Evolutionary conservation across 2,797 vertebrate genomes (phyloP).

Genomic region (Sebastes diploproa): DNA sequence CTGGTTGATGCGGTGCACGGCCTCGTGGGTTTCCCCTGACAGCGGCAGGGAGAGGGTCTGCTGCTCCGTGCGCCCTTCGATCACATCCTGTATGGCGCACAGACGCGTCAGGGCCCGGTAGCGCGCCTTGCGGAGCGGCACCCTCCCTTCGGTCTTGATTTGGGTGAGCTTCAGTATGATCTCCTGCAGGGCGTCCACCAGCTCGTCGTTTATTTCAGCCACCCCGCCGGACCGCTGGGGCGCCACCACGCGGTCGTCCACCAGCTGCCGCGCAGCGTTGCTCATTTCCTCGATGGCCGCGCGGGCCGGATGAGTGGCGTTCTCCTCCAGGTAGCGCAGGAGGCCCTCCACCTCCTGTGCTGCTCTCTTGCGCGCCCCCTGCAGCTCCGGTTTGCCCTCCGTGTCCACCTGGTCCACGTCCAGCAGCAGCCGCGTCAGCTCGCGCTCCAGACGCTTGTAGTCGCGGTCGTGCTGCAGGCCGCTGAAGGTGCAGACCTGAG

Average conservation of each 20-base stretch:
- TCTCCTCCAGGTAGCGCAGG: conserved; percentile 94
- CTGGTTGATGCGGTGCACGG: conserved; percentile 90
- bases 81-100: conserved; percentile 93
- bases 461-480: conserved; percentile 91
- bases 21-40: conserved; percentile 89
- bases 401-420: conserved; percentile 96
- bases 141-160: conserved; percentile 92
- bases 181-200: conserved; percentile 93
- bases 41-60: conserved; percentile 92
- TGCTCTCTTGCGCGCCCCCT: conserved; percentile 89
- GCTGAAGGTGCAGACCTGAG: conserved; percentile 90
- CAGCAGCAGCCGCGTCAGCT: conserved; percentile 90
- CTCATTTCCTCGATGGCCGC: conserved; percentile 91
- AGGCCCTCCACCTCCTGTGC: conserved; percentile 92
- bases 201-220: conserved; percentile 84
- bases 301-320: conserved; percentile 89
- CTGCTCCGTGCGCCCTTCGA: conserved; percentile 87
- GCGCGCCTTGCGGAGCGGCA: conserved; percentile 91
- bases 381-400: conserved; percentile 90
- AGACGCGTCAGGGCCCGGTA: conserved; percentile 92
- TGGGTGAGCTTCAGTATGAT: conserved; percentile 91
- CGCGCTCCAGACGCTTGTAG: conserved; percentile 91
- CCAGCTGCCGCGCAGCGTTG: conserved; percentile 86
- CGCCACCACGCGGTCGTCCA: conserved; percentile 87
- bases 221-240: conserved; percentile 84